Evolutionary conservation across 2,888 invertebrate species (phyloP), one percentile per base, ranked within the genome.

Genomic region (Hyposoter dolosus): DNA sequence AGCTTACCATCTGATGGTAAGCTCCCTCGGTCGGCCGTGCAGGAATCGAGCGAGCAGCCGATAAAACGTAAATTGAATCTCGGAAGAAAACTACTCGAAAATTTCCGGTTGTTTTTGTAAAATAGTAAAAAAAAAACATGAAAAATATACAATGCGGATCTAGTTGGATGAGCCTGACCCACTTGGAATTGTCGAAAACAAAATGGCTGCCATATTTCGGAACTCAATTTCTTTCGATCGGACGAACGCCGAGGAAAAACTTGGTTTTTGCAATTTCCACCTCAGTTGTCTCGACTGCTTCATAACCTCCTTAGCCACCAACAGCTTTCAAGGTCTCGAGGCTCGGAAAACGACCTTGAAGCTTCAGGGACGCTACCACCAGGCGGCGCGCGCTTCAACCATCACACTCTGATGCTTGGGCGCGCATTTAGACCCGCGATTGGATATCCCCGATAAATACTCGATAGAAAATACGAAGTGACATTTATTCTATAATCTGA

Each of bases 401-500:
- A 19, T 32, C 71, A 9, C n/a, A 19, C n/a, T 32, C 32, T 50
- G n/a, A 56, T 60, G 23, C 56, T 23, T 43, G 0, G 19, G 9
- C 35, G 35, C 47, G 0, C 19, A 43, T 56, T 60, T 32, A 28
- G 47, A 47, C 12, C 3, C 17, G 15, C 19, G 43, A 66, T 65
- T 19, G n/a, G 7, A 43, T 74, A 23, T 23, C 12, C 9, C 32
- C 35, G 47, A 32, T 47, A 47, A 45, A 9, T 76, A 47, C 65
- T 77, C 50, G 47, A 35, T n/a, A 7, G 17, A n/a, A 35, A 77
- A 77, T 19, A 19, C 19, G 19, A 17, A 28, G 47, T 35, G 65
- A 65, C 45, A 23, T 66, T 77, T 66, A 66, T 77, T 28, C 76
- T 15, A 66, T 47, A 77, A 77, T 77, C 76, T 50, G 15, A 65